Evolutionary conservation across 2,797 vertebrate genomes (phyloP).

Genomic region (Eptatretus atami): DNA sequence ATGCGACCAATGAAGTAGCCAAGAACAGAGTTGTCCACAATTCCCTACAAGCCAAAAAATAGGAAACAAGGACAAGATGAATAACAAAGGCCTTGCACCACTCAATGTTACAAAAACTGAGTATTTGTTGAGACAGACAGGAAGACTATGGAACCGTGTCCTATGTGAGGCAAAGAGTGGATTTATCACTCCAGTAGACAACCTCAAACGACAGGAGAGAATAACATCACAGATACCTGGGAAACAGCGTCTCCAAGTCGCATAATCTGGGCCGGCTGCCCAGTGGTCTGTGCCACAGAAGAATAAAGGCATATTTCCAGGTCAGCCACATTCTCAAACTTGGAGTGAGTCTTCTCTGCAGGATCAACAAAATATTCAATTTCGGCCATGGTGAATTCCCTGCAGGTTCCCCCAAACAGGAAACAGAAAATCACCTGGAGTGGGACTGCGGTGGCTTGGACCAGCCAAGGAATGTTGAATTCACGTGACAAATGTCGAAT

Average conservation of each 20-base stretch:
- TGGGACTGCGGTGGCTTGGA: neutral
- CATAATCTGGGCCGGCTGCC: conserved; percentile 61
- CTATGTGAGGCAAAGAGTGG: no score
- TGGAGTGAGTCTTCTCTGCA: conserved; percentile 58
- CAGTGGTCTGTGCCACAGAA: conserved; percentile 70
- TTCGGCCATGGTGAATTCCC: conserved; percentile 98
- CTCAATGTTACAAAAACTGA: no score
- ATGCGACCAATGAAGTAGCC: conserved; percentile 96
- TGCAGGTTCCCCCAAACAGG: conserved; percentile 11
- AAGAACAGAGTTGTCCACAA: conserved; percentile 89
- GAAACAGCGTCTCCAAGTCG: conserved; percentile 65
- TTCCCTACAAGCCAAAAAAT: conserved; percentile 21
- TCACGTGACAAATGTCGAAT: no score
- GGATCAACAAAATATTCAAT: conserved; percentile 98
- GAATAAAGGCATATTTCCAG: conserved; percentile 53
- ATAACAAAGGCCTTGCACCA: no score
- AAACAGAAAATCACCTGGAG: neutral
- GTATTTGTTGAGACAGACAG: no score
- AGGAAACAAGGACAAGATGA: no score
- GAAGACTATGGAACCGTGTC: no score
- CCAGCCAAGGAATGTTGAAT: neutral
- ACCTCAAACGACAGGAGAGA: no score
- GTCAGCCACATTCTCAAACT: conserved; percentile 49
- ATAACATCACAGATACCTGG: conserved; percentile 23
- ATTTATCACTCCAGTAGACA: no score